A percentile compares a stretch with the other conserved stretches of the same genome.
Evolutionary conservation across 2,113 vertebrate genomes (phyloP).

Genomic region (Scomber scombrus): DNA sequence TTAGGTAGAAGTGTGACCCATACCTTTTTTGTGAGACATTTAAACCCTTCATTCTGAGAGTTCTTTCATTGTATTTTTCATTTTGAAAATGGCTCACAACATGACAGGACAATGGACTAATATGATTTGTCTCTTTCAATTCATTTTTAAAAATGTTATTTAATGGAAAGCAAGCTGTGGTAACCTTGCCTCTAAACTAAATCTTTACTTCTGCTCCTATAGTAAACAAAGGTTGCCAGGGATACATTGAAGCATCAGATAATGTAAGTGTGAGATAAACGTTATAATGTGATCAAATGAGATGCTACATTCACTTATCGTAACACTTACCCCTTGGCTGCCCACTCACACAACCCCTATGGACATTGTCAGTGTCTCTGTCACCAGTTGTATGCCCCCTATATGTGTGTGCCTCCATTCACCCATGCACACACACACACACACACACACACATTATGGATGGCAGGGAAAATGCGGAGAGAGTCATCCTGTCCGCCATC

Average conservation of each 20-base stretch:
- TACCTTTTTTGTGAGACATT: background rate
- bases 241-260: slow-evolving; percentile 30
- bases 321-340: slow-evolving; percentile 62
- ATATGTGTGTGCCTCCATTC: slow-evolving; percentile 44
- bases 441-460: slow-evolving; percentile 47
- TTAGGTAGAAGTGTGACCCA: background rate
- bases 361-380: slow-evolving; percentile 69
- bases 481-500: slow-evolving; percentile 70
- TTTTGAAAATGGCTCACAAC: background rate
- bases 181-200: background rate
- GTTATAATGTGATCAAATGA: slow-evolving; percentile 61
- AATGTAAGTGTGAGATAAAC: slow-evolving; percentile 42
- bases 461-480: slow-evolving; percentile 67
- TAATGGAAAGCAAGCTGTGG: slow-evolving; percentile 7
- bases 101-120: slow-evolving; percentile 3
- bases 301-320: slow-evolving; percentile 61
- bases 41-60: background rate
- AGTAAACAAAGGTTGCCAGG: background rate
- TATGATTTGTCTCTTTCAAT: background rate
- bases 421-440: slow-evolving; percentile 15
- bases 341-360: slow-evolving; percentile 51
- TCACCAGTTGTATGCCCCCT: slow-evolving; percentile 66
- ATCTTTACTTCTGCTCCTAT: background rate
- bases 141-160: background rate
- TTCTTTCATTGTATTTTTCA: background rate